Evolutionary conservation across 1,140 invertebrate species (phyloP), one percentile per base, ranked within the genome.

Genomic region (Tetramorium alpestre): DNA sequence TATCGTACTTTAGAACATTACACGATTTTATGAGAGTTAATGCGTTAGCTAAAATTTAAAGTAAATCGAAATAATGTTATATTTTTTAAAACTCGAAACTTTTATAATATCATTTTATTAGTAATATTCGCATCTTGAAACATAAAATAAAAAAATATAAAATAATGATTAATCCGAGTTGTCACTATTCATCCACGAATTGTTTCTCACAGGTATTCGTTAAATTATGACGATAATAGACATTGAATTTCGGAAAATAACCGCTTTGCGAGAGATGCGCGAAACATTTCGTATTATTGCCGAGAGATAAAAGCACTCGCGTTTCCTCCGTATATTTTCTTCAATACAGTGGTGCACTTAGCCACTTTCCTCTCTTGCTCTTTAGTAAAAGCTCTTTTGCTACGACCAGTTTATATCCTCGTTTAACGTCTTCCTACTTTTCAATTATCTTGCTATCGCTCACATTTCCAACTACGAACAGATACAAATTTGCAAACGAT

Each of bases 311-410:
- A 80, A 78, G 58, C 22, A 58, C 56, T 44, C 70, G 80, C 41
- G 13, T 22, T 47, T 85, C 47, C 44, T 13, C 10, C 72, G 22
- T 85, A 65, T n/a, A 65, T 85, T 85, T 85, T 65, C 82, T 77
- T 85, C 82, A 58, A 64, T 85, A 51, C 60, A 18, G n/a, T 33
- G 41, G 41, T 51, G 25, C 73, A 78, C 82, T 85, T 78, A 65
- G 18, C 38, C 25, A 54, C 25, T 16, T 22, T 22, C 10, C n/a
- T 75, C 41, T 49, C 38, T 73, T 33, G 56, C 69, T 84, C 80
- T 60, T 84, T 75, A 73, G 54, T 84, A 84, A 75, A 75, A 84
- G 54, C 69, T 72, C 51, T 62, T 73, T 84, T 73, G 41, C 28
- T 11, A 44, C 47, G 58, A 38, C 33, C 44, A 38, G 73, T 85